A percentile compares a stretch with the other conserved stretches of the same genome.
phyloP scores from a whole-genome alignment of 2,888 invertebrate species.

The Hermaeophaga mercurialis region DNA sequence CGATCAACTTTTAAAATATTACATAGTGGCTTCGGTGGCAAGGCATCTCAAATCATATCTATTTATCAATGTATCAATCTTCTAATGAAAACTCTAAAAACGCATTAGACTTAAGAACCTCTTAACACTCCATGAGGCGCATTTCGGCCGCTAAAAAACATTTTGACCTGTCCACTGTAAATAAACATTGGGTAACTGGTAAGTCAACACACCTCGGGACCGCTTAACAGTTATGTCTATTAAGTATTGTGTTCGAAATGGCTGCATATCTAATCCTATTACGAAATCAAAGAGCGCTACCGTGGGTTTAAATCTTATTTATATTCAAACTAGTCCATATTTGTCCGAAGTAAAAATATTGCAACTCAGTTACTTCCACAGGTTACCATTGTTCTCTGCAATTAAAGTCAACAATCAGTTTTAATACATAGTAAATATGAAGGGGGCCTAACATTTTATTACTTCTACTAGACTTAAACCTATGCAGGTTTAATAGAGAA shows the following conservation, averaged over 20 bases:
- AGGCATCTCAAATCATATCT: background rate
- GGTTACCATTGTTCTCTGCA: slow-evolving; percentile 24
- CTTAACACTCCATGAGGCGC: slow-evolving; percentile 10
- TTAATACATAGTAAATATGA: slow-evolving; percentile 4
- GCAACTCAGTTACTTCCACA: slow-evolving; percentile 23
- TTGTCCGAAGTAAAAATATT: slow-evolving; percentile 23
- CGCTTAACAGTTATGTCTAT: slow-evolving; percentile 21
- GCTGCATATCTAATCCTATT: slow-evolving; percentile 26
- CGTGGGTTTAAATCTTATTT: slow-evolving; percentile 29
- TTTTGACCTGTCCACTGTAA: slow-evolving; percentile 22
- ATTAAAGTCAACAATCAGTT: slow-evolving; percentile 14
- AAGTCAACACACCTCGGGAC: slow-evolving; percentile 20
- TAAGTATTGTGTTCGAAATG: slow-evolving; percentile 25
- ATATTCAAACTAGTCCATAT: slow-evolving; percentile 29
- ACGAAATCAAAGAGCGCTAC: slow-evolving; percentile 28
- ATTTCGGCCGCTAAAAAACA: slow-evolving; percentile 10
- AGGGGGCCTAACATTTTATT: too few relatives aligned
- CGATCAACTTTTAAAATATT: too few relatives aligned
- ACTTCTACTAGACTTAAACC: too few relatives aligned
- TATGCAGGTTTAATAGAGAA: too few relatives aligned
- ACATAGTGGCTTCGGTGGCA: background rate
- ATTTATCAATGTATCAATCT: slow-evolving; percentile 8
- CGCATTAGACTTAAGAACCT: slow-evolving; percentile 11
- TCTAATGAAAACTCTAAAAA: slow-evolving; percentile 17
- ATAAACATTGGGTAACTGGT: slow-evolving; percentile 24